Conservation (phyloP, 2,113 vertebrate species). For the Actenoides lindsayi region DNA sequence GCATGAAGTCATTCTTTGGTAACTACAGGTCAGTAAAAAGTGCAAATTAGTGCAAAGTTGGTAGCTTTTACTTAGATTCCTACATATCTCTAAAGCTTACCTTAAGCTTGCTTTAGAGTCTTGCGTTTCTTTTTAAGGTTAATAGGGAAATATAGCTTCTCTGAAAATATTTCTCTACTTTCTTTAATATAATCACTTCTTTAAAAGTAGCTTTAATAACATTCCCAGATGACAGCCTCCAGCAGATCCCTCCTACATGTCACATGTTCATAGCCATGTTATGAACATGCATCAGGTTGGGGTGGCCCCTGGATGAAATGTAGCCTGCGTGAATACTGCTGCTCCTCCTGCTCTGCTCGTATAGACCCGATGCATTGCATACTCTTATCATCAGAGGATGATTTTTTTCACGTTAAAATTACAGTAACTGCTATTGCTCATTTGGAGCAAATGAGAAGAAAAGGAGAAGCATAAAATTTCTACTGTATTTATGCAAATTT, state of each 20-base stretch:
- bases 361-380: background rate
- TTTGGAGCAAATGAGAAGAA: background rate
- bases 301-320: accelerated
- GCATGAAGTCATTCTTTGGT: background rate
- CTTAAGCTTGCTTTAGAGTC: background rate
- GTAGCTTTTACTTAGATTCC: background rate
- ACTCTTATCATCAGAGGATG: background rate
- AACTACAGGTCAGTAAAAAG: background rate
- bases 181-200: background rate
- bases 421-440: background rate
- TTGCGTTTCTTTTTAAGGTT: background rate
- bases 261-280: accelerated
- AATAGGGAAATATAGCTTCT: background rate
- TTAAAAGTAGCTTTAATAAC: background rate
- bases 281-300: accelerated
- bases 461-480: background rate
- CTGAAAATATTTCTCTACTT: background rate
- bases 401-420: background rate
- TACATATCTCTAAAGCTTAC: background rate
- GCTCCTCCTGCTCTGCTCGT: background rate
- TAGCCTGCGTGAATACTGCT: background rate
- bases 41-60: background rate
- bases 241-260: accelerated
- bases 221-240: background rate
- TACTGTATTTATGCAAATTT: background rate